Conservation (phyloP, 2,797 vertebrate species). For the Natrix natrix region DNA sequence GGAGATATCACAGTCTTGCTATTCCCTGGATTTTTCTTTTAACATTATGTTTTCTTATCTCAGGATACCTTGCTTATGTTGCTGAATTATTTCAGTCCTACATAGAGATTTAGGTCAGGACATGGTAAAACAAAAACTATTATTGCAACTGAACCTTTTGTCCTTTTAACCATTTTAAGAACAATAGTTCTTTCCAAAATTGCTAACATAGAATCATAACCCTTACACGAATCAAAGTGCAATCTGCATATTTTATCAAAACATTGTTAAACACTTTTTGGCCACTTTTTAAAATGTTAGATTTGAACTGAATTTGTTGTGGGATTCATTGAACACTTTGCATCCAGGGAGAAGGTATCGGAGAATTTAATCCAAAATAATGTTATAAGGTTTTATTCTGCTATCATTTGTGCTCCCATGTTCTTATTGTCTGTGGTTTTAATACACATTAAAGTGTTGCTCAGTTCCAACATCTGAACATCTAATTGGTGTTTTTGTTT, state of each 20-base stretch:
- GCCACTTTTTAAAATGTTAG: constrained; percentile 12
- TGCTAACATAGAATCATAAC: background rate
- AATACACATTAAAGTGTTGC: background rate
- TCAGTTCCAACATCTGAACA: background rate
- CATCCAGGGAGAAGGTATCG: background rate
- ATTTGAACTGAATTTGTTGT: background rate
- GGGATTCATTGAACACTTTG: background rate
- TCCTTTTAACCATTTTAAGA: background rate
- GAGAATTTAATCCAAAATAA: background rate
- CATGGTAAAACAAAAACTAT: background rate
- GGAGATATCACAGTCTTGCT: background rate
- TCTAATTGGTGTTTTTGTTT: background rate
- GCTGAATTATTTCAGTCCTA: background rate
- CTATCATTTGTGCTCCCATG: background rate
- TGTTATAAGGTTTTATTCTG: background rate
- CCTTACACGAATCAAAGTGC: background rate
- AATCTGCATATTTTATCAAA: background rate
- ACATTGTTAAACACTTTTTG: background rate
- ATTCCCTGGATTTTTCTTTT: background rate
- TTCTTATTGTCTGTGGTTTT: background rate
- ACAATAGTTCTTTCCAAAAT: background rate
- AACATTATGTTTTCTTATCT: background rate
- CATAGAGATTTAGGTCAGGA: background rate
- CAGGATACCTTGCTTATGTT: background rate
- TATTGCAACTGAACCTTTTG: constrained; percentile 3